Conservation (phyloP, 2,797 vertebrate species). For the Bradypus variegatus region DNA sequence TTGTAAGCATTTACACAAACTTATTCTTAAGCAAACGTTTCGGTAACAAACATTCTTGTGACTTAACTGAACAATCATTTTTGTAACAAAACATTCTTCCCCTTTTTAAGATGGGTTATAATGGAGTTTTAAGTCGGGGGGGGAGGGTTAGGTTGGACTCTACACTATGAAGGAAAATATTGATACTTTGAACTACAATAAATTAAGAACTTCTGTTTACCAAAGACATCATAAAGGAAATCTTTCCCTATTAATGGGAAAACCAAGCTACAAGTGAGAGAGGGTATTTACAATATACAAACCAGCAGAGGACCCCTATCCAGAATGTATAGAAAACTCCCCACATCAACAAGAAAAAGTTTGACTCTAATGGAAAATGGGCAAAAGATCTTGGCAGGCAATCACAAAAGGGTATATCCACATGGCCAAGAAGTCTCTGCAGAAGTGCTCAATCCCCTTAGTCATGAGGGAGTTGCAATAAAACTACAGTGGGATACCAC, state of each 20-base stretch:
- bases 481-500: not conserved
- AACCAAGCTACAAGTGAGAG: too few relatives aligned
- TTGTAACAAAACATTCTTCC: too few relatives aligned
- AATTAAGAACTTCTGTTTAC: slow-evolving; percentile 2
- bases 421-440: not conserved
- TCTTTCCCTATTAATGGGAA: not conserved
- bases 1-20: too few relatives aligned
- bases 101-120: too few relatives aligned
- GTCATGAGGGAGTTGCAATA: not conserved
- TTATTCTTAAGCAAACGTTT: too few relatives aligned
- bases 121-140: too few relatives aligned
- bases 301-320: not conserved
- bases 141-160: too few relatives aligned
- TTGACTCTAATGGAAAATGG: not conserved
- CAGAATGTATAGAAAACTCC: not conserved
- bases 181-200: not conserved
- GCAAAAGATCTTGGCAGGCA: not conserved
- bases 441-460: not conserved
- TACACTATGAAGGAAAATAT: not conserved
- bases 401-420: not conserved
- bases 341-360: not conserved
- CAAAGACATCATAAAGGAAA: not conserved
- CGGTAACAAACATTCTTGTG: too few relatives aligned
- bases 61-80: too few relatives aligned
- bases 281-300: not conserved